Percentiles rank a stretch among this genome's conserved stretches.
Evolutionary conservation across 1,140 invertebrate species (phyloP).

Genomic region (Yoshiicerus persimilis): DNA sequence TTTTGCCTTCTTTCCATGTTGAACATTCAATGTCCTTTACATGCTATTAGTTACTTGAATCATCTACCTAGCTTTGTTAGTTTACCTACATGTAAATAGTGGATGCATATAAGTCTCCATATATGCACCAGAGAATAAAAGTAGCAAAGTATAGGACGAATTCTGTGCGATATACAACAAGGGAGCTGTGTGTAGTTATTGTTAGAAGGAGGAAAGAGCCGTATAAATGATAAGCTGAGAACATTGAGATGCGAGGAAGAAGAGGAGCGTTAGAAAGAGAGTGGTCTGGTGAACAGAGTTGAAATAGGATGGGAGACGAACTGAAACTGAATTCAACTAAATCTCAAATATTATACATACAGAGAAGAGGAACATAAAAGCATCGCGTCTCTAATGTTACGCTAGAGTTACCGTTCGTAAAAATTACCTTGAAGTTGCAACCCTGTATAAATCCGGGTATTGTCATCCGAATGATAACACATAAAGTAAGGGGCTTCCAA

Average conservation of each 20-base stretch:
- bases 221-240: not conserved
- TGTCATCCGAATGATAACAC: conserved; percentile 22
- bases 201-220: not conserved
- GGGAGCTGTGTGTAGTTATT: not conserved
- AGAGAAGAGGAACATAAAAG: not conserved
- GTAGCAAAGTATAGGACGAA: not conserved
- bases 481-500: not conserved
- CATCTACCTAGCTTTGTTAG: not conserved
- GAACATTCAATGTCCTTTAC: not conserved
- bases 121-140: not conserved
- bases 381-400: not conserved
- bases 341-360: not conserved
- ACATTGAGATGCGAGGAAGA: not conserved
- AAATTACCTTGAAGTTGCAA: conserved; percentile 32
- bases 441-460: conserved; percentile 38
- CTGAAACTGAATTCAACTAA: not conserved
- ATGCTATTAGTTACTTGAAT: not conserved
- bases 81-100: not conserved
- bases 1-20: not conserved
- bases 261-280: not conserved
- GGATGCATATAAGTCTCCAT: not conserved
- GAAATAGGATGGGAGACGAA: not conserved
- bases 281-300: not conserved
- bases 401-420: not conserved
- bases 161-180: not conserved